Percentiles rank a stretch among this genome's conserved stretches.
Evolutionary conservation across 2,113 vertebrate species (phyloP).

Genomic region (Tachysurus vachellii): DNA sequence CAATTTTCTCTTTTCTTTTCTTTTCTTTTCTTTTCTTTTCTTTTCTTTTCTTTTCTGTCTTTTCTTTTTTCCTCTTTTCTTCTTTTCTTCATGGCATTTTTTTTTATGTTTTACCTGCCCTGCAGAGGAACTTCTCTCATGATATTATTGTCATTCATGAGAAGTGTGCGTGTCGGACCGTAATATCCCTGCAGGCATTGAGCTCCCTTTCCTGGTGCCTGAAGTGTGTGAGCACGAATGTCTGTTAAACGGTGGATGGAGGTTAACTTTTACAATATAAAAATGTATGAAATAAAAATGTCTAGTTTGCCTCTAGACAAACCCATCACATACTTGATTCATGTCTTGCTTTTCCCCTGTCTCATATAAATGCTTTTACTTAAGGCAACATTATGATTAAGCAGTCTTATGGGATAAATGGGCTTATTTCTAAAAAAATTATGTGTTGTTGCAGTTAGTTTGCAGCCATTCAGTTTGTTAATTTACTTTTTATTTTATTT

Average conservation of each 20-base stretch:
- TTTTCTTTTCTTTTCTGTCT: neutral
- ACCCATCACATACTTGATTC: neutral
- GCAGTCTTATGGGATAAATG: neutral
- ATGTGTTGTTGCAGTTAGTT: neutral
- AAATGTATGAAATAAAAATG: slow-evolving; percentile 20
- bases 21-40: neutral
- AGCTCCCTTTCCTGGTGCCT: neutral
- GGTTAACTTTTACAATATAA: slow-evolving; percentile 19
- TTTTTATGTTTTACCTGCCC: neutral
- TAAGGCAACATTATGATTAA: slow-evolving; percentile 14
- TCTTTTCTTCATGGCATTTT: neutral
- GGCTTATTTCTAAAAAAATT: neutral
- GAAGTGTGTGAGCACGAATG: neutral
- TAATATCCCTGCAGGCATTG: slow-evolving; percentile 45
- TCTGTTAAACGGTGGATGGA: slow-evolving; percentile 3
- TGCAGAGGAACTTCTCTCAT: neutral
- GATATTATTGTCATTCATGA: slow-evolving; percentile 34
- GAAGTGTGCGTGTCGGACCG: slow-evolving; percentile 4
- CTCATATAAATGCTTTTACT: slow-evolving; percentile 30
- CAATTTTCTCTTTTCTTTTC: neutral
- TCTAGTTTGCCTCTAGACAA: slow-evolving; percentile 26
- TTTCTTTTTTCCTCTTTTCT: neutral
- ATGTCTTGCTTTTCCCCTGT: neutral
- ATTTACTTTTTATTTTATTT: neutral
- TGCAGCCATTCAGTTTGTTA: neutral